Conservation (phyloP, 2,113 vertebrate species). For the Hystrix cristata region DNA sequence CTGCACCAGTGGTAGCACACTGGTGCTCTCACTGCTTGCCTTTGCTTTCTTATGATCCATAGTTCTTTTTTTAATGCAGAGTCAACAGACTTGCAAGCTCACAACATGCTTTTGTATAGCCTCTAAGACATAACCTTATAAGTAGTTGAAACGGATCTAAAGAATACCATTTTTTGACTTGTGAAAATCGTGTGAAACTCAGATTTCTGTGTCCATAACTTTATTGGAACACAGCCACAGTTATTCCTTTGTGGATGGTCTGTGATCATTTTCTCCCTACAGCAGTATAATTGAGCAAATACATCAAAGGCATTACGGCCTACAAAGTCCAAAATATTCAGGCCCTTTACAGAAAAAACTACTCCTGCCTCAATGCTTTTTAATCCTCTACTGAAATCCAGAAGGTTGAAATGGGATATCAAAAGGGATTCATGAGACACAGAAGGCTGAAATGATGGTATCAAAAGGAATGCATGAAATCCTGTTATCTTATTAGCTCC, state of each 20-base stretch:
- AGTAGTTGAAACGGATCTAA: neutral
- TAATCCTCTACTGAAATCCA: neutral
- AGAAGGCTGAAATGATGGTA: neutral
- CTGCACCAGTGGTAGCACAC: neutral
- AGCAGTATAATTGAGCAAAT: neutral
- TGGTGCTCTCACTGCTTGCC: neutral
- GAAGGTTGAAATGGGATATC: neutral
- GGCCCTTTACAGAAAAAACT: neutral
- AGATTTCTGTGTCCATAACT: neutral
- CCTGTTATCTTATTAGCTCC: neutral
- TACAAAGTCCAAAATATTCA: neutral
- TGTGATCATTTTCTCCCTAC: neutral
- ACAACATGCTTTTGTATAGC: neutral
- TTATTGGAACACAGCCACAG: neutral
- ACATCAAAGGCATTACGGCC: neutral
- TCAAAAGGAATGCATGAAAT: neutral
- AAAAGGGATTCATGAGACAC: neutral
- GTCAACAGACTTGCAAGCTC: neutral
- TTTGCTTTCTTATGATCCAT: neutral
- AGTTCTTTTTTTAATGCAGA: neutral
- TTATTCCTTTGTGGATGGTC: neutral
- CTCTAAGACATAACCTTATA: neutral
- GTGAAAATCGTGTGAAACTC: slow-evolving; percentile 52
- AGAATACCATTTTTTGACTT: neutral
- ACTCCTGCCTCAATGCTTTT: neutral